Base-by-base conservation (phyloP, 2,888 invertebrate genomes). In the Chrysopilus asiliformis region DNA sequence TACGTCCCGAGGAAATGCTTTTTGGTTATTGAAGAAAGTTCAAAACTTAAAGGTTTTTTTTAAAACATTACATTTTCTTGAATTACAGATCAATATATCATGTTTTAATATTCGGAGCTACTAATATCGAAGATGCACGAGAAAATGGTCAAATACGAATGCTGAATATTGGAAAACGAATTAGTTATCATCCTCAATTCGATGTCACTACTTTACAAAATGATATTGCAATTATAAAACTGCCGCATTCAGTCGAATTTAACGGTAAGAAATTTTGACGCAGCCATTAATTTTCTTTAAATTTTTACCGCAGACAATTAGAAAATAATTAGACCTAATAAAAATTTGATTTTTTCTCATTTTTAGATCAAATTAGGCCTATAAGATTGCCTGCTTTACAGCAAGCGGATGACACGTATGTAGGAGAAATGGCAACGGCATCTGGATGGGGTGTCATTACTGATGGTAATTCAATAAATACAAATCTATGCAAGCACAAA, bases 391-490 rank as follows among this genome's bases (percentile, higher is more conserved):
- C 58, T 3, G 39, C 19, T 3, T 42, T 43, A 29, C 40, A 46
- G 10, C 24, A 43, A 3, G 22, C n/a, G 5, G 46, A 46, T 31
- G 32, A 35, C n/a, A 41, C 40, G 3, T 57, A 54, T 20, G 34
- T 34, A 6, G 45, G 45, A 18, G 44, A 49, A 6, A 39, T 40
- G 20, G 53, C 37, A 5, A 39, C 54, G 27, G 54, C 53, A 18
- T 55, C 56, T 30, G 58, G 58, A 27, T 57, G 56, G 56, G 51
- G 57, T 10, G 49, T 45, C 28, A 48, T 49, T 25, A 44, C 46
- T 3, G 56, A 56, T 32, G 20, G 48, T 54, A 29, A 42, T n/a
- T n/a, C n/a, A n/a, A n/a, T n/a, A n/a, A n/a, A n/a, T n/a, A n/a
- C n/a, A n/a, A n/a, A n/a, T n/a, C n/a, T n/a, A n/a, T n/a, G n/a